A percentile compares a stretch with the other conserved stretches of the same genome.
These are phyloP conservation scores for Sepiola atlantica DNA, from an alignment of 2,888 invertebrate species.

Conservation along the genomic window DNA sequence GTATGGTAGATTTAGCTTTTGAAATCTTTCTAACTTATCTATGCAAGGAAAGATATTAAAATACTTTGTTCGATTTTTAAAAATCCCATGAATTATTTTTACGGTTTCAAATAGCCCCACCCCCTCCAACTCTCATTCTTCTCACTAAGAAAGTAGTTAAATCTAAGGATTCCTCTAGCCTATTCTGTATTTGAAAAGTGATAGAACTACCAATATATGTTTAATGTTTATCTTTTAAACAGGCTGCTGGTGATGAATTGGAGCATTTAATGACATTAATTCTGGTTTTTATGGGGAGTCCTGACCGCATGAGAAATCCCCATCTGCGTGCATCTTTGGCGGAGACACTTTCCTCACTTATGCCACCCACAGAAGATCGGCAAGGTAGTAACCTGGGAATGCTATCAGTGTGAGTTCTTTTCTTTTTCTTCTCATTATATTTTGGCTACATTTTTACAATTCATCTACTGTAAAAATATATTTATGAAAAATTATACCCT, in stretches of 20 bases:
- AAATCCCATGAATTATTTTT: too few species aligned
- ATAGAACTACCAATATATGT: too few species aligned
- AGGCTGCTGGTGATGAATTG: conserved; percentile 66
- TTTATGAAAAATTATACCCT: too few species aligned
- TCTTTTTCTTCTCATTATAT: neutral
- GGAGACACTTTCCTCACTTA: conserved; percentile 88
- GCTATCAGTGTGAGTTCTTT: conserved; percentile 51
- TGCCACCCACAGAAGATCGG: conserved; percentile 78
- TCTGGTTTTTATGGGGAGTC: conserved; percentile 90
- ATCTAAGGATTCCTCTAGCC: too few species aligned
- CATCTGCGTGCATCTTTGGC: conserved; percentile 92
- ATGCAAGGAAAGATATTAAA: too few species aligned
- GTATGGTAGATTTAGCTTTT: too few species aligned
- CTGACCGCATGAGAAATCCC: conserved; percentile 88
- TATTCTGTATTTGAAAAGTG: too few species aligned
- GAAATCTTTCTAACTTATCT: too few species aligned
- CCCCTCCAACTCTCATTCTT: too few species aligned
- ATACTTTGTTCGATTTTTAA: too few species aligned
- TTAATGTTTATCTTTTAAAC: conserved; percentile 16
- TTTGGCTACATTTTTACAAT: neutral
- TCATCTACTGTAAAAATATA: neutral
- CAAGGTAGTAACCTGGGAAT: conserved; percentile 42
- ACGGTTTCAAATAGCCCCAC: too few species aligned
- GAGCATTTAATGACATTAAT: conserved; percentile 79
- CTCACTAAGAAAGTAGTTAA: too few species aligned